Conservation (phyloP, 2,797 vertebrate species). For the Coregonus ussuriensis region DNA sequence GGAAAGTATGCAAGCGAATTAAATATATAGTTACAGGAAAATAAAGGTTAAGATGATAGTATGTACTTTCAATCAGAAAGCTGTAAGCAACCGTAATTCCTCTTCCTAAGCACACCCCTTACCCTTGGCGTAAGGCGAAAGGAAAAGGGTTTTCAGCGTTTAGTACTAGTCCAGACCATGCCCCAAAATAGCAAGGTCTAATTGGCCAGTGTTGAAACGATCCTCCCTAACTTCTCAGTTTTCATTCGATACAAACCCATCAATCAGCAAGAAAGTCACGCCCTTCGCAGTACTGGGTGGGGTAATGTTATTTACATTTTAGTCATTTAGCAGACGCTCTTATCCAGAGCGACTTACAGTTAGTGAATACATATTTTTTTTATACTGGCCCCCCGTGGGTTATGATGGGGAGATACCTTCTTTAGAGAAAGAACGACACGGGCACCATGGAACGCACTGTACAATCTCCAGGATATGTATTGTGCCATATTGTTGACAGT, state of each 20-base stretch:
- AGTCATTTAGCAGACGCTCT: too few species aligned
- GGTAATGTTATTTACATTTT: neutral
- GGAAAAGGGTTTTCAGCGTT: constrained; percentile 44
- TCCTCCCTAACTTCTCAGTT: fast-evolving
- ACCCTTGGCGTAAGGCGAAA: constrained; percentile 77
- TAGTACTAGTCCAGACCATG: constrained; percentile 51
- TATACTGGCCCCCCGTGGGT: too few species aligned
- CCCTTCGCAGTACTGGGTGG: neutral
- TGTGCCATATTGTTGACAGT: neutral
- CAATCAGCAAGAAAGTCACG: constrained; percentile 24
- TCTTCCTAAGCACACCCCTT: constrained; percentile 77
- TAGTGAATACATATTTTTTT: too few species aligned
- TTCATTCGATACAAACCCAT: constrained; percentile 48
- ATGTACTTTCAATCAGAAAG: constrained; percentile 65
- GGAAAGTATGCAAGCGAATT: constrained; percentile 19
- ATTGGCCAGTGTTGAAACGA: constrained; percentile 58
- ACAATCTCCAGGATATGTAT: neutral
- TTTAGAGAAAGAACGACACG: neutral
- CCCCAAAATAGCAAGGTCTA: constrained; percentile 33
- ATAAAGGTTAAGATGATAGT: constrained; percentile 44
- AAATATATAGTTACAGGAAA: constrained; percentile 39
- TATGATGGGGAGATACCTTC: neutral
- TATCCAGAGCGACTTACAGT: too few species aligned
- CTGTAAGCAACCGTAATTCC: constrained; percentile 71
- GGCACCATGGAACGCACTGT: neutral